Percentiles rank a stretch among this genome's conserved stretches.
Conservation (phyloP, 2,113 vertebrate species). For the Bungarus multicinctus region DNA sequence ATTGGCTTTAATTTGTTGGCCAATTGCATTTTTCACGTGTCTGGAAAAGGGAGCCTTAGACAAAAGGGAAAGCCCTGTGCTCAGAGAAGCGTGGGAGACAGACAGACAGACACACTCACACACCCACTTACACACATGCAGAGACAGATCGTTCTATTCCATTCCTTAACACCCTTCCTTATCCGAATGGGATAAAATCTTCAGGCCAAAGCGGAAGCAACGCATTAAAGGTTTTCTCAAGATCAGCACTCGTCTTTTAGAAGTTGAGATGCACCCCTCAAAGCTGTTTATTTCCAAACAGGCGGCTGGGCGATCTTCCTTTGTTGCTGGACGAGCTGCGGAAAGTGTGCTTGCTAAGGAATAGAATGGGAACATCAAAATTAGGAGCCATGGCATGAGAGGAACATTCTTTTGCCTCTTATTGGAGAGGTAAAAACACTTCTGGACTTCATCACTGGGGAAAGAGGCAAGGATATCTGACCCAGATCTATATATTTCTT, state of each 20-base stretch:
- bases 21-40: constrained; percentile 88
- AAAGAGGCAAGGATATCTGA: neutral
- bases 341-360: neutral
- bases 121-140: constrained; percentile 54
- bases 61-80: constrained; percentile 68
- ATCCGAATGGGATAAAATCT: constrained; percentile 63
- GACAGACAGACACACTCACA: constrained; percentile 6
- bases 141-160: constrained; percentile 51
- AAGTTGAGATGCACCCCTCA: neutral
- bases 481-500: neutral
- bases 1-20: constrained; percentile 98
- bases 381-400: neutral
- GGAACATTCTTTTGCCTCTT: neutral
- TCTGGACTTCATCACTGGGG: neutral
- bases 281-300: constrained; percentile 10
- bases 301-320: constrained; percentile 17
- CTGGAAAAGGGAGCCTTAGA: constrained; percentile 68
- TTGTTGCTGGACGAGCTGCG: constrained; percentile 2
- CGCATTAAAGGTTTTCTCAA: constrained; percentile 50
- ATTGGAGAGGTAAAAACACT: neutral
- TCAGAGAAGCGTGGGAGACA: constrained; percentile 72
- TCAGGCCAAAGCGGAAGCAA: constrained; percentile 25
- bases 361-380: neutral
- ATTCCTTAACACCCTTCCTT: constrained; percentile 51
- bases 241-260: constrained; percentile 45